Evolutionary conservation across 2,797 vertebrate species (phyloP).

Genomic region (Hirundo rustica): DNA sequence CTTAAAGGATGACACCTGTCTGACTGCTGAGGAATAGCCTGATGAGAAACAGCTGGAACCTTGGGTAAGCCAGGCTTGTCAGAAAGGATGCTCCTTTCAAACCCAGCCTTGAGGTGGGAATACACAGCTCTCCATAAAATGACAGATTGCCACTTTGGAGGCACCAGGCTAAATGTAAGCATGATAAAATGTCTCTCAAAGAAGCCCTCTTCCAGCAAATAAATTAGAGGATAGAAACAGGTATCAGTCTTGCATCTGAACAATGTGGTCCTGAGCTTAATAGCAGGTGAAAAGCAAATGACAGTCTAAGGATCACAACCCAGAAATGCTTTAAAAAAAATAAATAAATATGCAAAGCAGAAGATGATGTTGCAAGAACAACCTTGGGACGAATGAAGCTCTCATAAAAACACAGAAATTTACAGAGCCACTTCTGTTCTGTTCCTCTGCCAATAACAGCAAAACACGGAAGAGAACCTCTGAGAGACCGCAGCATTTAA

Average conservation of each 20-base stretch:
- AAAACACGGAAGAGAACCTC: neutral
- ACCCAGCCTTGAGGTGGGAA: neutral
- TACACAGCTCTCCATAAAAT: neutral
- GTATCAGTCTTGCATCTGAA: neutral
- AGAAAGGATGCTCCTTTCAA: neutral
- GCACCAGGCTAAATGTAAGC: neutral
- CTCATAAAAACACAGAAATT: neutral
- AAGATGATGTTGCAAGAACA: neutral
- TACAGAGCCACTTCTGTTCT: neutral
- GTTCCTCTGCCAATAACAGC: neutral
- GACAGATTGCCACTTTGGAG: neutral
- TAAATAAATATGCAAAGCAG: neutral
- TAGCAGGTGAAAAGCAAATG: neutral
- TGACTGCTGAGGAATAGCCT: neutral
- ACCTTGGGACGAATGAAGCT: neutral
- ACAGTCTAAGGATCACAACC: neutral
- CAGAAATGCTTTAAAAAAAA: neutral
- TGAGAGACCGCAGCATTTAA: neutral
- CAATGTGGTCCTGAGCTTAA: neutral
- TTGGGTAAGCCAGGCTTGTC: neutral
- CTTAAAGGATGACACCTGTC: neutral
- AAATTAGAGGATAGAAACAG: neutral
- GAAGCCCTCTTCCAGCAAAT: neutral
- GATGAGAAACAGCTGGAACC: conserved; percentile 9
- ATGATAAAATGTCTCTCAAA: neutral